Conservation (phyloP, 2,888 invertebrate genomes). For the Andrena bucephala region DNA sequence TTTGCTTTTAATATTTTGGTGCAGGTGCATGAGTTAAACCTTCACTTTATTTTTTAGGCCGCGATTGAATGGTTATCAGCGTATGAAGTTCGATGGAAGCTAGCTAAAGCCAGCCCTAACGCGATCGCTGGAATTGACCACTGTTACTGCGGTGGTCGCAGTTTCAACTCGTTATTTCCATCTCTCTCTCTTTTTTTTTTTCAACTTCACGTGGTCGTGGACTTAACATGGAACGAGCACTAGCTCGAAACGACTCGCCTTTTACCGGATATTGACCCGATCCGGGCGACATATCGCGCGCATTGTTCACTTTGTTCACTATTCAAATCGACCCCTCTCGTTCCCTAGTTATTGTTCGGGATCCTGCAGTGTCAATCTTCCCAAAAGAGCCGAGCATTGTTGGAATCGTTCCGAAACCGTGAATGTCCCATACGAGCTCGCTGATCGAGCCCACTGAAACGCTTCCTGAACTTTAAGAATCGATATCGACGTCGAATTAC, state of each 20-base stretch:
- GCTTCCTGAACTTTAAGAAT: constrained; percentile 37
- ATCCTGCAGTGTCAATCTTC: constrained; percentile 61
- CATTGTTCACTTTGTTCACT: constrained; percentile 74
- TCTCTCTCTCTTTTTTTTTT: not conserved
- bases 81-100: not conserved
- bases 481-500: constrained; percentile 21
- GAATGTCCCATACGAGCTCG: constrained; percentile 47
- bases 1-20: no score
- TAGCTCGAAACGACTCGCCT: constrained; percentile 58
- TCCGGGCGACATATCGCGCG: constrained; percentile 71
- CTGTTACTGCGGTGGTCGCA: constrained; percentile 5
- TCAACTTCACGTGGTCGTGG: constrained; percentile 9
- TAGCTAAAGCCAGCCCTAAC: not conserved
- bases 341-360: constrained; percentile 65
- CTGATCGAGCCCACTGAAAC: constrained; percentile 52
- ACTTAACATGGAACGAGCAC: constrained; percentile 34
- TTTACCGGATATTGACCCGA: constrained; percentile 76
- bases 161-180: constrained; percentile 13
- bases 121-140: constrained; percentile 18
- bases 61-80: not conserved
- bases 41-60: not conserved
- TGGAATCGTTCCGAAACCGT: constrained; percentile 62
- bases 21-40: no score
- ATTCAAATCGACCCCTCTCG: constrained; percentile 67
- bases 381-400: constrained; percentile 52